These are phyloP conservation scores for Odontophorus gujanensis DNA, from an alignment of 2,113 vertebrate genomes.

Conservation along the genomic window DNA sequence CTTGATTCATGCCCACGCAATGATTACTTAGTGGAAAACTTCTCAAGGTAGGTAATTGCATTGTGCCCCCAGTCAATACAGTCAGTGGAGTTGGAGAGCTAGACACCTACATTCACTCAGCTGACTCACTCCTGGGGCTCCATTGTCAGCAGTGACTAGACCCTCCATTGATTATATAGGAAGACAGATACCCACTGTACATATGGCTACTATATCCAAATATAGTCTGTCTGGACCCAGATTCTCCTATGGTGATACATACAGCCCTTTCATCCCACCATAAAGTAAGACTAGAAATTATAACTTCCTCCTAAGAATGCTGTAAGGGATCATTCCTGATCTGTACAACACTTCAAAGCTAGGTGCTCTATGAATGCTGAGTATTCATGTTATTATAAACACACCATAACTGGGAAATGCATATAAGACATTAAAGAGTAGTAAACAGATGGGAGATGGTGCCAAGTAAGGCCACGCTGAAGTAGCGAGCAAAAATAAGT, in stretches of 20 bases:
- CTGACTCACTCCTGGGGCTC: neutral
- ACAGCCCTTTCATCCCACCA: neutral
- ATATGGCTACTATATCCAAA: neutral
- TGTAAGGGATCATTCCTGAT: neutral
- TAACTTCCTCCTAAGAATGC: neutral
- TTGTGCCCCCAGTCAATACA: neutral
- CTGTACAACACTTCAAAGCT: neutral
- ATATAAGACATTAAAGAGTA: neutral
- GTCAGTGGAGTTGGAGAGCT: conserved; percentile 15
- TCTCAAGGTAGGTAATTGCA: neutral
- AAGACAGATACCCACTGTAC: neutral
- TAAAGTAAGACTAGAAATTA: neutral
- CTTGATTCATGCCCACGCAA: conserved; percentile 37
- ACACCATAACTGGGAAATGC: neutral
- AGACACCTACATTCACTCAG: conserved; percentile 45
- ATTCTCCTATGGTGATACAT: neutral
- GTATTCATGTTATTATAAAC: neutral
- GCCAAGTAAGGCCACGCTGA: conserved; percentile 44
- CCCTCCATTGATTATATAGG: neutral
- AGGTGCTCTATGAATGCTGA: neutral
- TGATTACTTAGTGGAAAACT: conserved; percentile 39
- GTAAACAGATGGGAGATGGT: conserved; percentile 66
- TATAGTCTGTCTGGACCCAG: neutral
- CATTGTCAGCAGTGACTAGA: conserved; percentile 15
- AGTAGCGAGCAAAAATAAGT: conserved; percentile 35